These are phyloP conservation scores for Eolophus roseicapilla DNA, from an alignment of 2,113 vertebrate species.

Conservation along the genomic window DNA sequence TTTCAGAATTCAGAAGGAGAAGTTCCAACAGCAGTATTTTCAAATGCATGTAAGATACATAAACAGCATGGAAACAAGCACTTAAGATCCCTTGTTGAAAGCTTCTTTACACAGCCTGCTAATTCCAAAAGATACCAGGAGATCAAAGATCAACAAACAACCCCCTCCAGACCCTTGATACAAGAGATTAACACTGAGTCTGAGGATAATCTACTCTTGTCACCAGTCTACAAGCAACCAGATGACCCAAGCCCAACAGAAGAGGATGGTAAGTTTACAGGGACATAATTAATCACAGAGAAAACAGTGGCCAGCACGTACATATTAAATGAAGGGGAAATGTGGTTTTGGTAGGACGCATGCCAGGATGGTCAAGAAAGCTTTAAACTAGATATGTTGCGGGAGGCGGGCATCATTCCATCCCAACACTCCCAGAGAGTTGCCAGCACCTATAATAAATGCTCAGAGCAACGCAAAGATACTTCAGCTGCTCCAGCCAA, in stretches of 20 bases:
- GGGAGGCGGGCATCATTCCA: too few species aligned
- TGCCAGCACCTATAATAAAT: too few species aligned
- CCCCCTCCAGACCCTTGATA: conserved; percentile 31
- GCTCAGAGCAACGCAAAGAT: too few species aligned
- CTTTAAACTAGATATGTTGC: too few species aligned
- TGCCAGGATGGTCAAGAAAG: too few species aligned
- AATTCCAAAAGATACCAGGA: neutral
- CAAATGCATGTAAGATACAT: neutral
- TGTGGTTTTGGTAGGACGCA: too few species aligned
- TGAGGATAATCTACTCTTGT: neutral
- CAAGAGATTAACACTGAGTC: conserved; percentile 50
- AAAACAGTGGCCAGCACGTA: neutral
- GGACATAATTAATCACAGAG: neutral
- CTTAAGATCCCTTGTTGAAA: neutral
- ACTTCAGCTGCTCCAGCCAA: too few species aligned
- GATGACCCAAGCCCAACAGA: neutral
- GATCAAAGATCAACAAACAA: neutral
- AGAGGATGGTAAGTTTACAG: neutral
- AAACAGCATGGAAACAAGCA: neutral
- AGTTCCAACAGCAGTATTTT: conserved; percentile 9
- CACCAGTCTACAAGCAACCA: neutral
- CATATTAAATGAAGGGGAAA: neutral
- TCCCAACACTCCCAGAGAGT: too few species aligned
- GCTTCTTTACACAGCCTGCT: neutral
- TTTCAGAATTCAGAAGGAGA: neutral